Evolutionary conservation across 1,140 invertebrate species (phyloP), one percentile per base, ranked within the genome.

Genomic region (Whitmania pigra): DNA sequence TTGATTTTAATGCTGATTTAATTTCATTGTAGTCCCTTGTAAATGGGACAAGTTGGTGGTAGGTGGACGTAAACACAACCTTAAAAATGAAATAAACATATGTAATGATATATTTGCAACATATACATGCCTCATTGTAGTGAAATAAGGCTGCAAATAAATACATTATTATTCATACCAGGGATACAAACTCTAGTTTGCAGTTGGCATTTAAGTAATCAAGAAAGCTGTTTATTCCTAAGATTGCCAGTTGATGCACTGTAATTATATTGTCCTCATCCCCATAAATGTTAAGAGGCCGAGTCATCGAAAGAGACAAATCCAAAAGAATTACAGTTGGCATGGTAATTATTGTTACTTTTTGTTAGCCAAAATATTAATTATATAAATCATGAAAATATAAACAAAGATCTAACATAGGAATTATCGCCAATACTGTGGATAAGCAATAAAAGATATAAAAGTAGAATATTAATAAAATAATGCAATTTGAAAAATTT

Each of bases 171-270:
- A 25, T 63, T 25, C 57, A 63, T 63, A 95, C 89, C 82, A 96
- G 80, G n/a, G 92, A 86, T 15, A 92, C 88, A 84, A 94, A 93
- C 83, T 97, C 94, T 68, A 96, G 79, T 84, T 91, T 94, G 17
- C 88, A 89, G 79, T 92, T 88, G 1, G 85, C 78, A 76, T 87
- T 85, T 70, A 96, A 84, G 80, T 92, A 89, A 83, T 96, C 90
- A 49, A 96, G 82, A 73, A 96, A 85, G 57, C 87, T 85, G 79
- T 90, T 90, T 72, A 96, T 88, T 60, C 91, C 93, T 72, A 89
- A 86, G 53, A 89, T 80, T 13, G 92, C 93, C 72, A 95, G 84
- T 75, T 90, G 86, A 76, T 88, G 86, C 68, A 87, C 86, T 66
- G 86, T 84, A 74, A 86, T 86, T 72, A 83, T 85, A n/a, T 78